Evolutionary conservation across 2,888 invertebrate genomes (phyloP).

Genomic region (Eupithecia subumbrata): DNA sequence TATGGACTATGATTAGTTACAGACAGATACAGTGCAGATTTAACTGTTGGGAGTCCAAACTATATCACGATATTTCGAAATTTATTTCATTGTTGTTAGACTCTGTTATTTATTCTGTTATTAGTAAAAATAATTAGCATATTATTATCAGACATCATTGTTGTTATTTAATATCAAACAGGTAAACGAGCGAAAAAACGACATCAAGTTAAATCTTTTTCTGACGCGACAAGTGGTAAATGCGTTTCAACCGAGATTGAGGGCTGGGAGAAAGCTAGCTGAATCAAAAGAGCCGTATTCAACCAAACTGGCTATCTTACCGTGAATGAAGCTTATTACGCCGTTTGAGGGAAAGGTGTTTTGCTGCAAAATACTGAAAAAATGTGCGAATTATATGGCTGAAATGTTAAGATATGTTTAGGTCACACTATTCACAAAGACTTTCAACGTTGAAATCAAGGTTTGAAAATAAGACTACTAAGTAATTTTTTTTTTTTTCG

Average conservation of each 20-base stretch:
- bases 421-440: not conserved
- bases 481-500: not conserved
- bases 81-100: not conserved
- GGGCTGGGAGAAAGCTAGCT: slow-evolving; percentile 29
- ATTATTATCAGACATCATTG: too few species aligned
- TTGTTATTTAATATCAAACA: slow-evolving; percentile 2
- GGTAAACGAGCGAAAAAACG: not conserved
- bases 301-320: slow-evolving; percentile 44
- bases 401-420: not conserved
- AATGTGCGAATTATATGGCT: not conserved
- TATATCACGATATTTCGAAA: not conserved
- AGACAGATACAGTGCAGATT: not conserved
- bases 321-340: slow-evolving; percentile 44
- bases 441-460: not conserved
- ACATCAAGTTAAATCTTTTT: slow-evolving; percentile 23
- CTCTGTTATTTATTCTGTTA: too few species aligned
- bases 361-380: slow-evolving; percentile 24
- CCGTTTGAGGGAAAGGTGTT: slow-evolving; percentile 38
- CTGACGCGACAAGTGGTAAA: slow-evolving; percentile 29
- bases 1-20: not conserved
- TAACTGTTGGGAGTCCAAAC: not conserved
- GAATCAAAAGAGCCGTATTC: slow-evolving; percentile 40
- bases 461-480: not conserved
- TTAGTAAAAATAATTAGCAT: too few species aligned
- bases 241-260: slow-evolving; percentile 33